Conservation (phyloP, 2,113 vertebrate species). For the Pongo pygmaeus region DNA sequence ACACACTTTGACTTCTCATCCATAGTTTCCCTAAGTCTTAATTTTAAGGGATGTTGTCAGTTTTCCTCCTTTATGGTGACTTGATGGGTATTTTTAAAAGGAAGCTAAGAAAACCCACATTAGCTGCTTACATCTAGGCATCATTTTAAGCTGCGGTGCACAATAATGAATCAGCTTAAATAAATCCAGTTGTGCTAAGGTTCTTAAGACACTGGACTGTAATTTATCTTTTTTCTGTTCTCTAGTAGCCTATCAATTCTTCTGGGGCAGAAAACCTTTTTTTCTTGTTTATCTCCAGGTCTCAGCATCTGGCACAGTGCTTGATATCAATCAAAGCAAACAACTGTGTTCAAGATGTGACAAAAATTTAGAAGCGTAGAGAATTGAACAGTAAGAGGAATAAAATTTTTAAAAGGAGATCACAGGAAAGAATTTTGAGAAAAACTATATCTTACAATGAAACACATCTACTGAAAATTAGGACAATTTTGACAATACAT, state of each 20-base stretch:
- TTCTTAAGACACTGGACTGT: neutral
- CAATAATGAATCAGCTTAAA: neutral
- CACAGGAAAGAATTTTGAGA: neutral
- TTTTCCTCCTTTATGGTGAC: neutral
- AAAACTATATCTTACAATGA: neutral
- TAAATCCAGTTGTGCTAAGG: neutral
- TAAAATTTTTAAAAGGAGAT: neutral
- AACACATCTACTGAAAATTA: neutral
- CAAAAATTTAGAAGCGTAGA: neutral
- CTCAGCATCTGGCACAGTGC: neutral
- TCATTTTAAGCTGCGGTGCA: neutral
- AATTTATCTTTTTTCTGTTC: neutral
- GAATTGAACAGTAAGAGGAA: neutral
- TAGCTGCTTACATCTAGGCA: neutral
- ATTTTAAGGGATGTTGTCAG: neutral
- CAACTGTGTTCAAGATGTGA: neutral
- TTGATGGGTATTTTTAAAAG: neutral
- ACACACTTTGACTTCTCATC: constrained; percentile 21
- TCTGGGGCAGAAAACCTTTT: neutral
- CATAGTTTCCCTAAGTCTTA: neutral
- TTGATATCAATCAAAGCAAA: neutral
- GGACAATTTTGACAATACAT: neutral
- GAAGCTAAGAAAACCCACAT: neutral
- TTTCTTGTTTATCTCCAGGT: neutral
- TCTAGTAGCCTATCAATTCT: neutral